Base-by-base conservation (phyloP, 2,797 vertebrate genomes). In the Moxostoma hubbsi region DNA sequence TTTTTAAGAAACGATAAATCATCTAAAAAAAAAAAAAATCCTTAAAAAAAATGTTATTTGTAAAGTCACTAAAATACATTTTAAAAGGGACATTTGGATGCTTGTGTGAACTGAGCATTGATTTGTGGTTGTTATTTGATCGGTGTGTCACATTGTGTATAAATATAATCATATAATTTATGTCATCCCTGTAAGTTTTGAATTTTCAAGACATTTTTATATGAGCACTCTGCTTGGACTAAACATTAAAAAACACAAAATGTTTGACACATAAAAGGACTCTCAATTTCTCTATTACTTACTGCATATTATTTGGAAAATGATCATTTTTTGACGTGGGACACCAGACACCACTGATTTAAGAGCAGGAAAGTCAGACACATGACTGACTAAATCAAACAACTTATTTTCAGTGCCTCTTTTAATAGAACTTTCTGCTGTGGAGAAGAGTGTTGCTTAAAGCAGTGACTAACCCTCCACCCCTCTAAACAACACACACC, bases 391-490 rank as follows among this genome's bases (percentile, higher is more conserved):
- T 72, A 80, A 83, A 61, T 81, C 70, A 86, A 79, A 78, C 90
- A 90, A 91, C 90, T 91, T 87, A 90, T 93, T 93, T 90, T 92
- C 90, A 82, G 87, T 79, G 51, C 49, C 83, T 80, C 63, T 80
- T 89, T 91, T 85, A 86, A 87, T 89, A 86, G 90, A 87, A 83
- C 77, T 72, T 77, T 71, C 82, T 77, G 90, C 86, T 81, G 81
- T 7, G 82, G 51, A 74, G 74, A 51, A 7, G 86, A 88, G 90
- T 89, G 93, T 93, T 89, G 90, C 89, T 86, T 15, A 36, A 76
- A n/a, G 47, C 57, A n/a, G 57, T 63, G 57, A 51, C 71, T 16
- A 24, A 12, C 15, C 53, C 50, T 75, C 50, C 61, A 9, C 59
- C 62, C 63, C 24, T 9, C 73, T 46, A 57, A 75, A 75, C 63